A percentile compares a stretch with the other conserved stretches of the same genome.
Conservation (phyloP, 2,888 invertebrate species). For the Deilephila porcellus region DNA sequence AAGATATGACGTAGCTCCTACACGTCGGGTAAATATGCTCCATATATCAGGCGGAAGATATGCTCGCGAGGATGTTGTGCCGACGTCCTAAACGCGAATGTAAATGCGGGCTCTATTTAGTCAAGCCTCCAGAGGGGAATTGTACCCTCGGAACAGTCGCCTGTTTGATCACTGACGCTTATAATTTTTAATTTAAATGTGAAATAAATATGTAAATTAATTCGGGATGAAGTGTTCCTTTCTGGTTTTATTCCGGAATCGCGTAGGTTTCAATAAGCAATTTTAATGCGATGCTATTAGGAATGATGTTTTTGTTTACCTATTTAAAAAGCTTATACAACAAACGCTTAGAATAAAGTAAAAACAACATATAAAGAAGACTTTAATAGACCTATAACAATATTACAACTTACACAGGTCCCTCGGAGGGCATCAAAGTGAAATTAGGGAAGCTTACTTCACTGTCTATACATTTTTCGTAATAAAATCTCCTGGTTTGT, state of each 20-base stretch:
- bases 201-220: constrained; percentile 32
- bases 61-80: not conserved
- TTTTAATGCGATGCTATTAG: too few relatives aligned
- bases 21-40: not conserved
- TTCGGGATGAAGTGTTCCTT: not conserved
- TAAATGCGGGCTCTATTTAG: constrained; percentile 30
- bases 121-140: constrained; percentile 21
- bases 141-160: constrained; percentile 27
- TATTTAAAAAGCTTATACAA: not conserved
- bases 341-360: not conserved
- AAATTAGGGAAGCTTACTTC: constrained; percentile 30
- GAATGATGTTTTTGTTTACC: too few relatives aligned
- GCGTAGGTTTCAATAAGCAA: too few relatives aligned
- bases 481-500: constrained; percentile 27
- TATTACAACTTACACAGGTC: constrained; percentile 25
- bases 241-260: too few relatives aligned
- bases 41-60: not conserved
- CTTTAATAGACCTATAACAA: constrained; percentile 21
- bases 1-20: not conserved
- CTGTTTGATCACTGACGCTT: constrained; percentile 43
- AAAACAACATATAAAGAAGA: not conserved
- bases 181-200: constrained; percentile 50
- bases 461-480: constrained; percentile 12
- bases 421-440: constrained; percentile 29
- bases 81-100: constrained; percentile 29